Percentiles rank a stretch among this genome's conserved stretches.
Evolutionary conservation across 1,140 invertebrate species (phyloP).

Genomic region (Cydia amplana): DNA sequence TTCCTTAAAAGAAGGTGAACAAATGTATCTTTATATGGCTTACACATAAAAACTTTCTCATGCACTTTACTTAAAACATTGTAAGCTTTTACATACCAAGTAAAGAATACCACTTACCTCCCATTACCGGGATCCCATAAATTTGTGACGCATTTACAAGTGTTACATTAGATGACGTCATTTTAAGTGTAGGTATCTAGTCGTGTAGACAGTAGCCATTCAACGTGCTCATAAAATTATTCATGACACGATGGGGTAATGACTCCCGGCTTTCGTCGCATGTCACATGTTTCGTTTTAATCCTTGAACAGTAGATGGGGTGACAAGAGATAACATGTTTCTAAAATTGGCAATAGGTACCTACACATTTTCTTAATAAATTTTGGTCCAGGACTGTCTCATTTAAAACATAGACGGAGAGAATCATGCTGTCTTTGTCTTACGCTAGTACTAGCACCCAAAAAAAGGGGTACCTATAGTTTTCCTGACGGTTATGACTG

Average conservation of each 20-base stretch:
- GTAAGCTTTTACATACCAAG: neutral
- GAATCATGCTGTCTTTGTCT: no score
- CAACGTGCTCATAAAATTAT: neutral
- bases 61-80: neutral
- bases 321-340: no score
- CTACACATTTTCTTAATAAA: no score
- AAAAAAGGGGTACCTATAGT: no score
- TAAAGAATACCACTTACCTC: neutral
- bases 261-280: neutral
- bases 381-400: no score
- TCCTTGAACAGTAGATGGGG: no score
- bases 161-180: slow-evolving; percentile 13
- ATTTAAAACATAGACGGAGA: no score
- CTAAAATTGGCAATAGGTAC: no score
- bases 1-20: no score
- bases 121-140: slow-evolving; percentile 2
- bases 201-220: slow-evolving; percentile 1
- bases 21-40: neutral
- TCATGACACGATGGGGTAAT: slow-evolving; percentile 3
- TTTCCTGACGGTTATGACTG: no score
- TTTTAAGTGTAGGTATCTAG: neutral
- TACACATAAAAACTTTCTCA: neutral
- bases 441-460: no score
- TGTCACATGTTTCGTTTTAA: neutral
- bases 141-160: neutral